Percentiles rank a stretch among this genome's conserved stretches.
Evolutionary conservation across 1,140 invertebrate species (phyloP).

Genomic region (Eulimnadia texana): DNA sequence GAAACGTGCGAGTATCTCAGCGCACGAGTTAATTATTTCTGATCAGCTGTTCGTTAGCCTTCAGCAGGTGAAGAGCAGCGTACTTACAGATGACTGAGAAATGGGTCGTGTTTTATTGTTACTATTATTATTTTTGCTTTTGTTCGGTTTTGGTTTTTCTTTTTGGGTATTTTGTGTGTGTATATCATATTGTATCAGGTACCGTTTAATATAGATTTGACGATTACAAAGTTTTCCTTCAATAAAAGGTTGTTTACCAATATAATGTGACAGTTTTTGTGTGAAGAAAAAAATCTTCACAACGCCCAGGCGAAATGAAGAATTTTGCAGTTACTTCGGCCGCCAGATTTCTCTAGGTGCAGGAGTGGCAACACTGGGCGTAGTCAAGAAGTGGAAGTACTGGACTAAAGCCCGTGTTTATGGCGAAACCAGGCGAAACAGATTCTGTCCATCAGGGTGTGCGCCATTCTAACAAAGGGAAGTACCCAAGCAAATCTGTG

Average conservation of each 20-base stretch:
- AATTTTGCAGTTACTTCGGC: not conserved
- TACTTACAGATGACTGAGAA: not conserved
- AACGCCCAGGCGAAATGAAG: not conserved
- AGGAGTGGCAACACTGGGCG: not conserved
- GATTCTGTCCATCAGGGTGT: too few species aligned
- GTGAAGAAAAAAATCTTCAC: not conserved
- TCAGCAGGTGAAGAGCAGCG: not conserved
- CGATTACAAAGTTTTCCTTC: too few species aligned
- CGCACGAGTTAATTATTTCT: not conserved
- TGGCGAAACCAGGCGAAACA: too few species aligned
- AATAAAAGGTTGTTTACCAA: too few species aligned
- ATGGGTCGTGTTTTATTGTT: not conserved
- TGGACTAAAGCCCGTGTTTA: too few species aligned
- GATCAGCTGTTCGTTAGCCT: not conserved
- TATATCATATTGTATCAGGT: not conserved
- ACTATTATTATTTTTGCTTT: not conserved
- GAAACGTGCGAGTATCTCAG: not conserved
- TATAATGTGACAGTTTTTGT: not conserved
- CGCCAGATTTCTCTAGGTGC: not conserved
- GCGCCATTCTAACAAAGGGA: too few species aligned
- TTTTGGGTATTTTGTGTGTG: not conserved
- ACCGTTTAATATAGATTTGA: not conserved
- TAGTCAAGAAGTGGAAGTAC: too few species aligned
- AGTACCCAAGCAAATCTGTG: too few species aligned
- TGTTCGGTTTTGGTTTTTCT: too few species aligned